A percentile compares a stretch with the other conserved stretches of the same genome.
These are phyloP conservation scores for Agriopis marginaria DNA, from an alignment of 2,888 invertebrate species.

Conservation along the genomic window DNA sequence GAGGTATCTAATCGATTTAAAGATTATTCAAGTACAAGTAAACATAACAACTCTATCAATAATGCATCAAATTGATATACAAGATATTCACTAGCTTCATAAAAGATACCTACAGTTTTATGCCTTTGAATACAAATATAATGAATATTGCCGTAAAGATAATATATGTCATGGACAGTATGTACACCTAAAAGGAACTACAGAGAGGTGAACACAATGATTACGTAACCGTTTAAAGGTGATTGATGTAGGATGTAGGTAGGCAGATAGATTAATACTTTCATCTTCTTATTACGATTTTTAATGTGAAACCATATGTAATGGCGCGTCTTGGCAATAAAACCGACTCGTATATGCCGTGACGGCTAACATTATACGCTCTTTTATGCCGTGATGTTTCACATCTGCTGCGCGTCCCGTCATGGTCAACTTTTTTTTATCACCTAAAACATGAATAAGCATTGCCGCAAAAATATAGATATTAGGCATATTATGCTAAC, in stretches of 20 bases:
- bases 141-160: conserved; percentile 7
- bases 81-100: not conserved
- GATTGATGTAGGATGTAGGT: not conserved
- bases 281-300: not conserved
- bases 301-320: not conserved
- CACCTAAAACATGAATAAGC: too few species aligned
- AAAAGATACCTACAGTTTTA: not conserved
- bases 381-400: too few species aligned
- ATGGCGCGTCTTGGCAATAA: too few species aligned
- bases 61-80: not conserved
- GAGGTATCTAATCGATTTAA: conserved; percentile 13
- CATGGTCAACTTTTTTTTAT: too few species aligned
- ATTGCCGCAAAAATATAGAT: too few species aligned
- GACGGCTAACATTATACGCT: too few species aligned
- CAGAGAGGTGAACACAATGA: conserved; percentile 17
- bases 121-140: not conserved
- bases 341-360: too few species aligned
- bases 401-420: too few species aligned
- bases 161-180: conserved; percentile 34
- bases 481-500: too few species aligned
- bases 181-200: conserved; percentile 25
- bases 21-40: conserved; percentile 1
- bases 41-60: conserved; percentile 22
- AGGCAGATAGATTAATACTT: conserved; percentile 1
- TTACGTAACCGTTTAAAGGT: conserved; percentile 4